Base-by-base conservation (phyloP, 2,888 invertebrate species). In the Eilema griseolum region DNA sequence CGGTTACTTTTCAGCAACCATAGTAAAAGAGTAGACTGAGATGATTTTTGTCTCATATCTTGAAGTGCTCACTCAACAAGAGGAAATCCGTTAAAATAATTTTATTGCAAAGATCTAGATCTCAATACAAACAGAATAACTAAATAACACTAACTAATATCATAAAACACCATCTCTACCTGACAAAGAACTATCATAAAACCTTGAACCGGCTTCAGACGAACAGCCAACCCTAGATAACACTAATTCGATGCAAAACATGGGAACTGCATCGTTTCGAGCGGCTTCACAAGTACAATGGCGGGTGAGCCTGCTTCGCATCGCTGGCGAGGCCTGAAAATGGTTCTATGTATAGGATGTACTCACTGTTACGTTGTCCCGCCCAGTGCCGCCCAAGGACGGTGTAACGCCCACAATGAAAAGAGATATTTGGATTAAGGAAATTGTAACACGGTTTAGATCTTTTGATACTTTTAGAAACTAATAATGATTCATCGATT, bases 281-380 rank as follows among this genome's bases (percentile, higher is more conserved):
- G 82, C 90, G 92, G 92, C 79, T 94, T 91, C 89, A 90, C 92
- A 91, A 88, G 85, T 85, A 95, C 94, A 95, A 95, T 93, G 85
- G 90, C 90, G 88, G 94, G 93, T 90, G 92, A 92, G 94, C 87
- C 93, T 84, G 91, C 84, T 83, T 75, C 92, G 95, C 92, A 87
- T 88, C 89, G 90, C 77, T 93, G 92, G 82, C 75, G 85, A 85
- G 83, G 84, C 88, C 85, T 86, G 87, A 88, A 85, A 87, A 85
- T 81, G 83, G 76, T 79, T 76, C 82, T 80, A 81, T 80, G 70
- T 68, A 71, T 76, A 72, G 60, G 59, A 72, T 70, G 62, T 61
- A 62, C 71, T 74, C 75, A 70, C 73, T 75, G 75, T 79, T 65
- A 64, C 79, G 80, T 76, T 77, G 71, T 74, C 80, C 85, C 81